Percentiles rank a stretch among this genome's conserved stretches.
Evolutionary conservation across 2,113 vertebrate species (phyloP).

Genomic region (Cyanoramphus novaezelandiae): DNA sequence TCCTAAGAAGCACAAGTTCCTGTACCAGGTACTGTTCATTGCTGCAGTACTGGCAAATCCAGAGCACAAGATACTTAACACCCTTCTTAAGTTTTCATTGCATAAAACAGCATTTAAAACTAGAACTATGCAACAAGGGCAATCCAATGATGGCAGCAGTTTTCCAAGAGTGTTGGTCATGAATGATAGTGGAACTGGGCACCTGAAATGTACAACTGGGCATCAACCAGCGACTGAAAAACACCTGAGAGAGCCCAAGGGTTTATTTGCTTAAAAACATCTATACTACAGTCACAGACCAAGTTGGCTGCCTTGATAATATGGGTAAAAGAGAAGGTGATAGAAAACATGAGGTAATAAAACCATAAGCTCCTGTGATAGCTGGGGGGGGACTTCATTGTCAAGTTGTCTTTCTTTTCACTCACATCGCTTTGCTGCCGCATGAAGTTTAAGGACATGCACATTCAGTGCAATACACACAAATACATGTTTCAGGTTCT

Average conservation of each 20-base stretch:
- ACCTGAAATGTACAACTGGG: fast-evolving
- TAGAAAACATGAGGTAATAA: neutral
- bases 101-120: neutral
- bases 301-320: neutral
- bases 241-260: neutral
- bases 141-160: neutral
- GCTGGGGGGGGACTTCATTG: neutral
- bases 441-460: fast-evolving
- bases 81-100: neutral
- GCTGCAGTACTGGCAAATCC: neutral
- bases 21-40: neutral
- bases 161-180: neutral
- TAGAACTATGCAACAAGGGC: no score
- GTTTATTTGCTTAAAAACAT: neutral
- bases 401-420: neutral
- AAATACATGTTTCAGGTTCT: fast-evolving
- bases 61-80: neutral
- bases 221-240: fast-evolving
- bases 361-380: neutral
- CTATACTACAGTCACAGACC: neutral
- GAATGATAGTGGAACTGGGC: neutral
- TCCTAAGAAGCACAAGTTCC: neutral
- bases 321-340: neutral
- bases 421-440: neutral
- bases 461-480: fast-evolving